A percentile compares a stretch with the other conserved stretches of the same genome.
Conservation (phyloP, 2,113 vertebrate species). For the Phylloscopus trochilus region DNA sequence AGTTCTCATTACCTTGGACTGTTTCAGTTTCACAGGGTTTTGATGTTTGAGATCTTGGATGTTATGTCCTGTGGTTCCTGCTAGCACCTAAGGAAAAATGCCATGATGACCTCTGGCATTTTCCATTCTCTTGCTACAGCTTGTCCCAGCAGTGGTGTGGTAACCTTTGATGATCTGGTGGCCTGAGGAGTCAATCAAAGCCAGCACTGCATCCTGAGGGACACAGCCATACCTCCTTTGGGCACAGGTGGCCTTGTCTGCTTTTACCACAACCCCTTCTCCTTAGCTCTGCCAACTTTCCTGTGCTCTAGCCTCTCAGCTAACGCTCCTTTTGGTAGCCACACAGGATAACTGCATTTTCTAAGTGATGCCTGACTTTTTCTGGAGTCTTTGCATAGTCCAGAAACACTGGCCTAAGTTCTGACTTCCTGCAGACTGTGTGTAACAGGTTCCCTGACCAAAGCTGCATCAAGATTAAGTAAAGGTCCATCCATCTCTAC, state of each 20-base stretch:
- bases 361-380: neutral
- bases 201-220: neutral
- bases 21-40: neutral
- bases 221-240: neutral
- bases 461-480: neutral
- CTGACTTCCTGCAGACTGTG: neutral
- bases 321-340: rapidly evolving
- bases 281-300: neutral
- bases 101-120: neutral
- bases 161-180: neutral
- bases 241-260: neutral
- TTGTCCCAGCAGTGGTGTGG: neutral
- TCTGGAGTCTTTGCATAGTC: neutral
- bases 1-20: neutral
- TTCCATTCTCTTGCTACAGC: neutral
- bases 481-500: neutral
- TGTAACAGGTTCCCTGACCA: neutral
- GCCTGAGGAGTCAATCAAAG: neutral
- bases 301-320: neutral
- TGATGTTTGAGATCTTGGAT: neutral
- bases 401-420: neutral
- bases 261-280: neutral
- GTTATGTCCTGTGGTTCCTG: neutral
- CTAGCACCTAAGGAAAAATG: neutral
- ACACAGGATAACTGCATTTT: neutral